Evolutionary conservation across 2,888 invertebrate genomes (phyloP).

Genomic region (Oscheius myriophilus): DNA sequence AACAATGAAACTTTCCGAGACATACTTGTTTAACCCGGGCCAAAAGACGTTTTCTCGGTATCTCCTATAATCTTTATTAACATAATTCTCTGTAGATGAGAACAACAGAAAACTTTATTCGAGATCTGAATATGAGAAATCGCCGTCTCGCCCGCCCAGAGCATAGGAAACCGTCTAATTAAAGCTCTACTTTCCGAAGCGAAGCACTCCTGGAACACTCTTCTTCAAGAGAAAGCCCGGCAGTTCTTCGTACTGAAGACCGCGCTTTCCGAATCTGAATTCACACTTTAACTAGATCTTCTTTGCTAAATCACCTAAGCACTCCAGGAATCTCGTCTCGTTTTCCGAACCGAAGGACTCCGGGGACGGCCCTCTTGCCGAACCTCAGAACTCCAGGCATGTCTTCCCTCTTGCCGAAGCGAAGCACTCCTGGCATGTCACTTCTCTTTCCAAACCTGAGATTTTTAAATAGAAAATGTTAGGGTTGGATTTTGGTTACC

Average conservation of each 20-base stretch:
- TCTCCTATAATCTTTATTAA: too few relatives aligned
- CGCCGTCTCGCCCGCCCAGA: constrained; percentile 25
- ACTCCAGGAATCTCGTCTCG: constrained; percentile 43
- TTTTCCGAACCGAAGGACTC: constrained; percentile 43
- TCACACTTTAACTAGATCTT: neutral
- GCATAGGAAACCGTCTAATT: constrained; percentile 22
- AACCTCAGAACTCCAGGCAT: constrained; percentile 56
- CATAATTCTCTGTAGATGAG: neutral
- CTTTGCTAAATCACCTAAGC: neutral
- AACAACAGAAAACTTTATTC: constrained; percentile 27
- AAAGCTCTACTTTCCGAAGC: constrained; percentile 47
- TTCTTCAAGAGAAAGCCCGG: constrained; percentile 47
- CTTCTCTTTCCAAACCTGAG: constrained; percentile 38
- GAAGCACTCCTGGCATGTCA: constrained; percentile 46
- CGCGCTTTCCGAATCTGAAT: constrained; percentile 50
- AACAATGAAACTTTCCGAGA: too few relatives aligned
- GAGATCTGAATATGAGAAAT: constrained; percentile 27
- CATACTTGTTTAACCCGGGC: too few relatives aligned
- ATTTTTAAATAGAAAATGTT: neutral
- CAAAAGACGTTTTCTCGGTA: too few relatives aligned
- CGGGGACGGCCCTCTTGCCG: constrained; percentile 53
- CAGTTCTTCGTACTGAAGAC: constrained; percentile 40
- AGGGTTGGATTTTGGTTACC: constrained; percentile 22
- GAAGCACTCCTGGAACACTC: constrained; percentile 57
- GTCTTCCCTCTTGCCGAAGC: constrained; percentile 55